Base-by-base conservation (phyloP, 2,113 vertebrate species). In the Potamarius usumacintae region DNA sequence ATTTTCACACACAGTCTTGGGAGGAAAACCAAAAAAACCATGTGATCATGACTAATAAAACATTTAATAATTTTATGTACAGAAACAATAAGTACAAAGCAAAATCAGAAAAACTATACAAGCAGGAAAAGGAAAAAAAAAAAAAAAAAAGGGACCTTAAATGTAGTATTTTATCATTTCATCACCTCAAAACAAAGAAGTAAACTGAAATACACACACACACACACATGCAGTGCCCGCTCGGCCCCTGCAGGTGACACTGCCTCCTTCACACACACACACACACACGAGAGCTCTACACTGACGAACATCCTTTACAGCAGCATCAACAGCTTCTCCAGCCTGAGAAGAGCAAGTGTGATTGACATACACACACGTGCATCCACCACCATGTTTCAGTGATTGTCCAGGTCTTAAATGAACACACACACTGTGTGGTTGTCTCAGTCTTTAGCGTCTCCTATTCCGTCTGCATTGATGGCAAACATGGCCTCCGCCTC, bases 401-500 rank as follows among this genome's bases (percentile, higher is more conserved):
- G 10, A 53, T 17, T 22, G 63, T 84, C 79, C 18, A 30, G 62
- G 4, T 48, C 79, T 62, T 18, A 7, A 17, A 2, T 12, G 18
- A 20, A 81, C 78, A 60, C 57, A 42, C 42, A 42, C 42, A 42
- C 5, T 0, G 76, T 8, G 17, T 10, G n/a, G 12, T 50, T 17
- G 0, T 15, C 67, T 97, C 94, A 98, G 92, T 97, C 97, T 91
- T 97, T 97, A 79, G 96, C 97, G 25, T 97, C 97, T 4, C 97
- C 97, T 48, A 97, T 96, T 53, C 97, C 96, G 0, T 98, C 97
- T 0, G 97, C 89, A 25, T 97, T 97, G 18, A 99, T 97, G 69
- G 97, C 97, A 89, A 99, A 98, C 94, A 97, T 96, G 0, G 97
- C 97, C 86, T 98, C 97, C 0, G 97, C 95, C 93, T 99, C 95